phyloP scores from a whole-genome alignment of 2,888 invertebrate species.

The Trichacis sp. region DNA sequence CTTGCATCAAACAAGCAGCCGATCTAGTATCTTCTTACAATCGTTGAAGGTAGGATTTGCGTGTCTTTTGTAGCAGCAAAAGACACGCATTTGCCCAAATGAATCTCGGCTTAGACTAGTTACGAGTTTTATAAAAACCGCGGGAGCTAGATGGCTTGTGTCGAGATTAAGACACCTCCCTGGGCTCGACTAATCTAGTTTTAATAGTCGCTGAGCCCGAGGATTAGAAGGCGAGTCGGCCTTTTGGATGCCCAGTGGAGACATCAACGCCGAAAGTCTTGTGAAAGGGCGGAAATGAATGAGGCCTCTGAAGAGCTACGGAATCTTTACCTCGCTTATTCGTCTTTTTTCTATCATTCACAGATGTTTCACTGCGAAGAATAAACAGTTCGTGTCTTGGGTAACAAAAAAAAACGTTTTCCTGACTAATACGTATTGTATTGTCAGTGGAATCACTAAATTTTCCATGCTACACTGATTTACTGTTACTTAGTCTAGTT shows the following conservation, averaged over 20 bases:
- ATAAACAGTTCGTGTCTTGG: not conserved
- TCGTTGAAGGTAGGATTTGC: not conserved
- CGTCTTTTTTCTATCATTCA: not conserved
- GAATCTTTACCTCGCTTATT: not conserved
- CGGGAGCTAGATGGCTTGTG: not conserved
- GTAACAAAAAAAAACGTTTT: not conserved
- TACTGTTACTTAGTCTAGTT: too few species aligned
- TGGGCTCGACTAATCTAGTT: conserved; percentile 35
- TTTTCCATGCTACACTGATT: too few species aligned
- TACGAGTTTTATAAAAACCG: conserved; percentile 9
- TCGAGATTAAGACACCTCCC: conserved; percentile 28
- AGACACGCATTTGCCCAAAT: conserved; percentile 13
- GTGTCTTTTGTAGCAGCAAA: not conserved
- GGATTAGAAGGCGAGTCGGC: conserved; percentile 21
- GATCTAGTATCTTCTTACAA: not conserved
- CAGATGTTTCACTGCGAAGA: not conserved
- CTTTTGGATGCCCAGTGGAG: conserved; percentile 9
- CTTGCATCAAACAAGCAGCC: not conserved
- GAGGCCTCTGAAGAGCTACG: not conserved
- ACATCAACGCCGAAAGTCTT: conserved; percentile 7
- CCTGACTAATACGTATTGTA: too few species aligned
- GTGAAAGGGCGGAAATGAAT: conserved; percentile 27
- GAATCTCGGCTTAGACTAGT: conserved; percentile 19
- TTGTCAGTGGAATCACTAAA: too few species aligned
- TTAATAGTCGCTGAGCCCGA: conserved; percentile 31